Conservation (phyloP, 1,140 invertebrate genomes). For the Leucophenga varia region DNA sequence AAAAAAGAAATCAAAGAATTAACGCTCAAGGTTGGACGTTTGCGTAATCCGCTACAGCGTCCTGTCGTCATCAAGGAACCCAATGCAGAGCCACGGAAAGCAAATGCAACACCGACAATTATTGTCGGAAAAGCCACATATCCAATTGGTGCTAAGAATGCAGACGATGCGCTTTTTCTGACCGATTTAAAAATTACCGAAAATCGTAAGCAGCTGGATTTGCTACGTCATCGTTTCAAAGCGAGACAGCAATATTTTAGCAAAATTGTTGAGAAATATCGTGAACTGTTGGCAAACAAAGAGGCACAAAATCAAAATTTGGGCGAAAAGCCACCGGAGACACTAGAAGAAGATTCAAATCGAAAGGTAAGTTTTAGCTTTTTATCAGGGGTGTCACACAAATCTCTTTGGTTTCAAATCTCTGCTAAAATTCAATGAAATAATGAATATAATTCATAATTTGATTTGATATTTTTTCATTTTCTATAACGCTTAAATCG, state of each 20-base stretch:
- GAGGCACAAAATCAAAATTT: slow-evolving; percentile 52
- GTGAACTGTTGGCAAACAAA: slow-evolving; percentile 58
- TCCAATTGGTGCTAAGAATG: slow-evolving; percentile 58
- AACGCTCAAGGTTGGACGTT: slow-evolving; percentile 61
- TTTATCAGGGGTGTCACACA: too few species aligned
- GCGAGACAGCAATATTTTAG: slow-evolving; percentile 62
- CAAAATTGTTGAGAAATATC: slow-evolving; percentile 63
- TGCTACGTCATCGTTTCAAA: slow-evolving; percentile 68
- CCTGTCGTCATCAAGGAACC: slow-evolving; percentile 41
- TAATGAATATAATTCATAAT: too few species aligned
- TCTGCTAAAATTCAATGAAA: too few species aligned
- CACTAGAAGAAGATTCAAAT: slow-evolving; percentile 57
- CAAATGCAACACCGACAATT: slow-evolving; percentile 31
- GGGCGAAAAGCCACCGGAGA: slow-evolving; percentile 57
- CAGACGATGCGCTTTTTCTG: slow-evolving; percentile 62
- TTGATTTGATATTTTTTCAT: too few species aligned
- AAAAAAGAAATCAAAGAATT: slow-evolving; percentile 73
- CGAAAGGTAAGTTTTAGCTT: slow-evolving; percentile 30
- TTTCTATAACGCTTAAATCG: too few species aligned
- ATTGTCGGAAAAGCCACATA: slow-evolving; percentile 48
- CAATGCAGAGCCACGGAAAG: slow-evolving; percentile 20
- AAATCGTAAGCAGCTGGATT: slow-evolving; percentile 71
- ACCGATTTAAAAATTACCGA: slow-evolving; percentile 76
- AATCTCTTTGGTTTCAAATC: too few species aligned
- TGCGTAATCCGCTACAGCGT: slow-evolving; percentile 45